These are phyloP conservation scores for Thalpophila matura DNA, from an alignment of 2,888 invertebrate species.

Conservation along the genomic window DNA sequence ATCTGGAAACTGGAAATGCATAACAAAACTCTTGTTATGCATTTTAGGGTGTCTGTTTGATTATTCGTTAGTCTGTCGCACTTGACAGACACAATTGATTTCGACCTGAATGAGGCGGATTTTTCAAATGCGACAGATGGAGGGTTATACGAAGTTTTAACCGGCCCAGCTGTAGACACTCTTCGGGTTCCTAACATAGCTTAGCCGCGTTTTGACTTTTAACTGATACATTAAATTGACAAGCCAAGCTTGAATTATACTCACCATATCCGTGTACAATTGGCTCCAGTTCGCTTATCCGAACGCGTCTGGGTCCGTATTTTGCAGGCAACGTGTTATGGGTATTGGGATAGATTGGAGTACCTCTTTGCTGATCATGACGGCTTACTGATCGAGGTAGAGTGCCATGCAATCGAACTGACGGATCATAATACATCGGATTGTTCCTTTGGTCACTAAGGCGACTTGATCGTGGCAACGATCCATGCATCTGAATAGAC, in stretches of 20 bases:
- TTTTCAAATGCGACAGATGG: no score
- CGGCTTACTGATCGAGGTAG: slow-evolving; percentile 75
- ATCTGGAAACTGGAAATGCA: slow-evolving; percentile 1
- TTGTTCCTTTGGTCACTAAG: slow-evolving; percentile 64
- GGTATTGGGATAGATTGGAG: slow-evolving; percentile 70
- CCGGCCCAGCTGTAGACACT: slow-evolving; percentile 10
- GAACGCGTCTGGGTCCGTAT: slow-evolving; percentile 81
- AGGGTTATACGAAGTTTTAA: slow-evolving; percentile 31
- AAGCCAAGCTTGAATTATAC: slow-evolving; percentile 61
- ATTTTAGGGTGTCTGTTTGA: slow-evolving; percentile 51
- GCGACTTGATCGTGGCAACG: slow-evolving; percentile 65
- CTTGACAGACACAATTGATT: no score
- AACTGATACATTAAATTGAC: not conserved
- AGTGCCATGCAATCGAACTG: slow-evolving; percentile 75
- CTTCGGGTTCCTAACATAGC: slow-evolving; percentile 9
- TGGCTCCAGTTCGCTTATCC: slow-evolving; percentile 84
- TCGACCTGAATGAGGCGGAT: no score
- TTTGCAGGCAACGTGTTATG: slow-evolving; percentile 81
- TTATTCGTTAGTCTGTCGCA: no score
- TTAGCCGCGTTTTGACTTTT: not conserved
- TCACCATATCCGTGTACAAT: slow-evolving; percentile 86
- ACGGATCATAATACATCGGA: slow-evolving; percentile 70
- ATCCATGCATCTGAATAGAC: slow-evolving; percentile 23
- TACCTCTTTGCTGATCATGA: slow-evolving; percentile 64
- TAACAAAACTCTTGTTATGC: slow-evolving; percentile 50